phyloP scores from a whole-genome alignment of 2,888 invertebrate genomes.

The Axea sp. region DNA sequence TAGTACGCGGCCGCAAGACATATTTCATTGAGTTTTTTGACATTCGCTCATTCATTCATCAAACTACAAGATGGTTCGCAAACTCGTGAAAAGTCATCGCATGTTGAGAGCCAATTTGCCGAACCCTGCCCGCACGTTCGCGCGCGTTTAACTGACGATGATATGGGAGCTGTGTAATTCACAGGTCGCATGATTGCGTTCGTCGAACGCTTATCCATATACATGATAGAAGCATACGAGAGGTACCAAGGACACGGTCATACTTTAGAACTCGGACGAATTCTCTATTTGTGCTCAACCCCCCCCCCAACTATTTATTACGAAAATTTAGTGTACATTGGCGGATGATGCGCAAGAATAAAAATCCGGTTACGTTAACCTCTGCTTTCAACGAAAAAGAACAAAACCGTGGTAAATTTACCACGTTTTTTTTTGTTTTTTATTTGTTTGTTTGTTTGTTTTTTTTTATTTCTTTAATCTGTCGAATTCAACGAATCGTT shows the following conservation, averaged over 20 bases:
- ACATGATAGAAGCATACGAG: slow-evolving; percentile 11
- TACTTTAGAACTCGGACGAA: slow-evolving; percentile 28
- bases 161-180: slow-evolving; percentile 35
- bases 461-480: too few relatives aligned
- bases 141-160: slow-evolving; percentile 45
- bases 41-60: slow-evolving; percentile 16
- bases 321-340: too few relatives aligned
- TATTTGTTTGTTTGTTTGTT: too few relatives aligned
- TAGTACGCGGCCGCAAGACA: slow-evolving; percentile 32
- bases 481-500: too few relatives aligned
- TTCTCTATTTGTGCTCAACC: too few relatives aligned
- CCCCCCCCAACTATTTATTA: too few relatives aligned
- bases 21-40: slow-evolving; percentile 37
- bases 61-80: slow-evolving; percentile 16
- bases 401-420: too few relatives aligned
- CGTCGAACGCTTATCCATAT: slow-evolving; percentile 29
- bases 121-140: slow-evolving; percentile 37
- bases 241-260: slow-evolving; percentile 36
- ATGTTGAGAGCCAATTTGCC: slow-evolving; percentile 24
- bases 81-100: slow-evolving; percentile 33
- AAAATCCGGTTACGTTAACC: too few relatives aligned
- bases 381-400: too few relatives aligned
- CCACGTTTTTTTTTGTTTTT: too few relatives aligned
- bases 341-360: too few relatives aligned
- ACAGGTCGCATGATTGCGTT: slow-evolving; percentile 40